Conservation (phyloP, 64 coral and sea anemone genomes). For the Astreopora myriophthalma region DNA sequence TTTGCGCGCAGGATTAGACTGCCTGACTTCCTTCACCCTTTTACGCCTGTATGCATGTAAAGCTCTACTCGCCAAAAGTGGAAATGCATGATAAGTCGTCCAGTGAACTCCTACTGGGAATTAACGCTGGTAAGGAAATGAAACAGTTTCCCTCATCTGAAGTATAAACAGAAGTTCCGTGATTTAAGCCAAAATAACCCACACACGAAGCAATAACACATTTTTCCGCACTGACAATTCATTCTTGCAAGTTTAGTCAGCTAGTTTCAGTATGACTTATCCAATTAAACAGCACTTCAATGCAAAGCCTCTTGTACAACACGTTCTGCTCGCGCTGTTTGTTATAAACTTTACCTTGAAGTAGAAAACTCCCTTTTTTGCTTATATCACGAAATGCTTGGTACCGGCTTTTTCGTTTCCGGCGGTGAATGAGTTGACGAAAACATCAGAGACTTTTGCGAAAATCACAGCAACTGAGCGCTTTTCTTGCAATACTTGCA, state of each 20-base stretch:
- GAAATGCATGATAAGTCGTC: not conserved
- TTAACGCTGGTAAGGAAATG: not conserved
- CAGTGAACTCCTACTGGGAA: not conserved
- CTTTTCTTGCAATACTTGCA: too few relatives aligned
- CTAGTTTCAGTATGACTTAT: not conserved
- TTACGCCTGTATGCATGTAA: too few relatives aligned
- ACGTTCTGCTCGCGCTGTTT: not conserved
- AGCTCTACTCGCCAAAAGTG: too few relatives aligned
- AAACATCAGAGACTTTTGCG: too few relatives aligned
- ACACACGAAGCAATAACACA: not conserved
- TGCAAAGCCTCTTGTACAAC: not conserved
- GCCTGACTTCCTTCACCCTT: too few relatives aligned
- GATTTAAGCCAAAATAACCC: not conserved
- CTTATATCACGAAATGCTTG: too few relatives aligned
- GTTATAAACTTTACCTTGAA: not conserved
- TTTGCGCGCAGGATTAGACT: too few relatives aligned
- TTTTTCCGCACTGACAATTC: not conserved
- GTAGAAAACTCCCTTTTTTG: not conserved
- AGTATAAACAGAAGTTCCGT: not conserved
- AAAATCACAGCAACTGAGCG: too few relatives aligned
- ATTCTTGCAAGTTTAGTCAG: not conserved
- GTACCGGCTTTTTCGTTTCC: too few relatives aligned
- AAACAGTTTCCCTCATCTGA: not conserved
- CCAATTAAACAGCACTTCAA: too few relatives aligned
- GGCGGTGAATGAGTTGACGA: too few relatives aligned